Evolutionary conservation across 2,888 invertebrate species (phyloP).

Genomic region (Petrolisthes manimaculis): DNA sequence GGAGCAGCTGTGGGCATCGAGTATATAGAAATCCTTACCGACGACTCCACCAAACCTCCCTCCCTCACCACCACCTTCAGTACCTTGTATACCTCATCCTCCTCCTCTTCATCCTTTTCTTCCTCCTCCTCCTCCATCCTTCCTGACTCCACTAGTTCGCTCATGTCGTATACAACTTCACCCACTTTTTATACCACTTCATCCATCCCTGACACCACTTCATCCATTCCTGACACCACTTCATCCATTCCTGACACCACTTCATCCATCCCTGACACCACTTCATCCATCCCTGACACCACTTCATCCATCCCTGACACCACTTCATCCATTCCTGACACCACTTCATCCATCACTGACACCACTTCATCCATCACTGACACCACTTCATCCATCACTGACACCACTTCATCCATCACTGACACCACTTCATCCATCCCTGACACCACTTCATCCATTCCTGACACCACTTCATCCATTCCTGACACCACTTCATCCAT

Average conservation of each 20-base stretch:
- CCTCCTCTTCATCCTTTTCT: neutral
- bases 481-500: neutral
- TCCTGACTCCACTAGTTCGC: neutral
- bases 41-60: conserved; percentile 22
- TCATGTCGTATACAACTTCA: neutral
- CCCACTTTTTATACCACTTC: neutral
- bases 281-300: neutral
- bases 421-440: neutral
- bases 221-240: neutral
- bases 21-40: conserved; percentile 18
- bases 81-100: neutral
- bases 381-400: neutral
- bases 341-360: neutral
- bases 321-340: neutral
- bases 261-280: neutral
- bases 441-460: neutral
- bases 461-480: neutral
- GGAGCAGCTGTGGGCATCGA: conserved; percentile 2
- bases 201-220: neutral
- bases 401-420: neutral
- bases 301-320: neutral
- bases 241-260: neutral
- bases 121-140: neutral
- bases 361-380: neutral
- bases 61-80: neutral